Base-by-base conservation (phyloP, 1,140 invertebrate species). In the Brachionus plicatilis region DNA sequence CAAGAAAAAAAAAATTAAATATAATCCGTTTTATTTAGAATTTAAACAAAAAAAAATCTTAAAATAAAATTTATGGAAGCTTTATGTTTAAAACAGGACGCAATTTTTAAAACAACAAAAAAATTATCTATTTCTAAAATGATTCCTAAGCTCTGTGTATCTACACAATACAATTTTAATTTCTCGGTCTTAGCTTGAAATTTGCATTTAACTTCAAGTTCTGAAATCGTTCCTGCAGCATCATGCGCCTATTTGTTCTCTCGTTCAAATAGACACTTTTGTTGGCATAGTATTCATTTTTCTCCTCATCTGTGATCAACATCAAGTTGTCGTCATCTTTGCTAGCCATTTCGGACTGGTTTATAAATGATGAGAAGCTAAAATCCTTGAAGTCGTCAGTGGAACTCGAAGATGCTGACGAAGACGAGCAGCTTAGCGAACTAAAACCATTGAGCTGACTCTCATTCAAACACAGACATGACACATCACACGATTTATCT, bases 291-390 rank as follows among this genome's bases (percentile, higher is more conserved):
- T 76, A 76, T 20, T 76, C 72, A 12, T 76, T 76, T 37, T 76
- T 76, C 72, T 76, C 72, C 12, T 76, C 72, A 47, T 76, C 72
- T 50, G 72, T 76, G 27, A 76, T 76, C 11, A 76, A 29, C 45
- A 76, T 50, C 33, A 50, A 76, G 27, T 14, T 14, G 27, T 76
- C 43, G 20, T 50, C 12, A 8, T 76, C 43, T 11, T 76, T 76
- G 5, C 17, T 12, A 3, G 24, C 9, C 14, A 20, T n/a, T 11
- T 76, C 45, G 5, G 8, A 72, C 17, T 72, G 37, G 33, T 45
- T 72, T 2, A 43, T 72, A 43, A 72, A 72, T 9, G 68, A 72
- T 1, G 37, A n/a, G 24, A 72, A 72, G 17, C 68, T 72, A 17
- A 41, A 72, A 20, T 72, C 37, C 12, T 75, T 75, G 2, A 33